Percentiles rank a stretch among this genome's conserved stretches.
Conservation (phyloP, 2,113 vertebrate genomes). For the Centrocercus urophasianus region DNA sequence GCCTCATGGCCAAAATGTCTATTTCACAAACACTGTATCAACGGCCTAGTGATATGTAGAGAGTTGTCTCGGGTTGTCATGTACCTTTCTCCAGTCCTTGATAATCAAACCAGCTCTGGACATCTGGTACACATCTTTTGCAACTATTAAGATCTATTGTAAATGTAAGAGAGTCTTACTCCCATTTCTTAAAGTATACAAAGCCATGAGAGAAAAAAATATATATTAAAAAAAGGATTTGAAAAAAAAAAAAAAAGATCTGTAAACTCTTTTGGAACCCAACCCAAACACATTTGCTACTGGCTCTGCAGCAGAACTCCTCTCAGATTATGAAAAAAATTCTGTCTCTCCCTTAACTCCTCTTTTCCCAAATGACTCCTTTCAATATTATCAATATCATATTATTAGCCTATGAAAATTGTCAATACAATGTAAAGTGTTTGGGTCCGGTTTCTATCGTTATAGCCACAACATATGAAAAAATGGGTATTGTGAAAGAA, state of each 20-base stretch:
- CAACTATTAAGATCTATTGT: background rate
- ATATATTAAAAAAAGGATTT: background rate
- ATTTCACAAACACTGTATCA: fast-evolving
- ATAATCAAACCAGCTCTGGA: background rate
- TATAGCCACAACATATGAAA: background rate
- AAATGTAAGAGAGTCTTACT: background rate
- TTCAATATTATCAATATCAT: background rate
- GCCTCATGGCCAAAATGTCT: background rate
- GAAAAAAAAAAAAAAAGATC: background rate
- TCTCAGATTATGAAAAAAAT: background rate
- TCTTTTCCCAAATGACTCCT: background rate
- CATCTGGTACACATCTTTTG: background rate
- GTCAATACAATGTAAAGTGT: background rate
- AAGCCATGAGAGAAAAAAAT: background rate
- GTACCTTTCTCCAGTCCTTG: background rate
- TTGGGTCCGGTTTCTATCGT: background rate
- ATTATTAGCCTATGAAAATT: background rate
- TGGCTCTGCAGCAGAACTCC: background rate
- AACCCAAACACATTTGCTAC: background rate
- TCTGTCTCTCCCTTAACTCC: background rate
- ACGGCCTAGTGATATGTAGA: background rate
- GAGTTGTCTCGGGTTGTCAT: background rate
- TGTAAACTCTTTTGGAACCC: background rate
- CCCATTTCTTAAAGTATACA: background rate
- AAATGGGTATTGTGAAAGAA: background rate